These are phyloP conservation scores for Hedychridium roseum DNA, from an alignment of 2,888 invertebrate species.

Conservation along the genomic window DNA sequence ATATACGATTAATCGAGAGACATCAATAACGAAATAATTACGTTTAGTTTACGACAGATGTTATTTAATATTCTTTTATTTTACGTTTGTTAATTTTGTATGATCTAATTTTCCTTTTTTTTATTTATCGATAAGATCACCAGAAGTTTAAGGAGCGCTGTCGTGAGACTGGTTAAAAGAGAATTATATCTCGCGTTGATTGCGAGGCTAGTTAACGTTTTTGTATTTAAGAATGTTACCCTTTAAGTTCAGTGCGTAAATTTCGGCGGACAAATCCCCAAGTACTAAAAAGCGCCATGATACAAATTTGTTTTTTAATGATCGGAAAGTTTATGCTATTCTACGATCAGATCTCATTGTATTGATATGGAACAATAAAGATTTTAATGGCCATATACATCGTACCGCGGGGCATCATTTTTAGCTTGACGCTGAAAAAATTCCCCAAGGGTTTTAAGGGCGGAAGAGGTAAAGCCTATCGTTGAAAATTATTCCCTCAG, in stretches of 20 bases:
- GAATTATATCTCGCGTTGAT: too few relatives aligned
- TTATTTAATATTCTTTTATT: conserved; percentile 30
- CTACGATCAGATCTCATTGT: conserved; percentile 29
- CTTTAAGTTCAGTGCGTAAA: conserved; percentile 10
- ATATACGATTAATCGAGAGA: conserved; percentile 27
- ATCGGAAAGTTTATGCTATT: too few relatives aligned
- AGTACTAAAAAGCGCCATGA: too few relatives aligned
- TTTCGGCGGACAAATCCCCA: too few relatives aligned
- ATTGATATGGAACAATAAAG: conserved; percentile 25
- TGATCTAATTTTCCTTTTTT: conserved; percentile 17
- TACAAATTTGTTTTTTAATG: conserved; percentile 34
- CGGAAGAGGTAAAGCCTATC: not conserved
- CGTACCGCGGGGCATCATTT: too few relatives aligned
- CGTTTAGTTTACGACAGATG: conserved; percentile 28
- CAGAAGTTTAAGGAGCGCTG: too few relatives aligned
- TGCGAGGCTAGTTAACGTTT: conserved; percentile 16
- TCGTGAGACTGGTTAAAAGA: too few relatives aligned
- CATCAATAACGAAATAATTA: conserved; percentile 41
- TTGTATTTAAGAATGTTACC: too few relatives aligned
- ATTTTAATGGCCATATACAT: conserved; percentile 20
- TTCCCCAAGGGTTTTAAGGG: not conserved
- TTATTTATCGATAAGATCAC: conserved; percentile 27
- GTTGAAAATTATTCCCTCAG: too few relatives aligned
- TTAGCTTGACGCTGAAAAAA: too few relatives aligned
- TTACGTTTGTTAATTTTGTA: conserved; percentile 37